Evolutionary conservation across 2,888 invertebrate species (phyloP), one percentile per base, ranked within the genome.

Genomic region (Julus scanicus): DNA sequence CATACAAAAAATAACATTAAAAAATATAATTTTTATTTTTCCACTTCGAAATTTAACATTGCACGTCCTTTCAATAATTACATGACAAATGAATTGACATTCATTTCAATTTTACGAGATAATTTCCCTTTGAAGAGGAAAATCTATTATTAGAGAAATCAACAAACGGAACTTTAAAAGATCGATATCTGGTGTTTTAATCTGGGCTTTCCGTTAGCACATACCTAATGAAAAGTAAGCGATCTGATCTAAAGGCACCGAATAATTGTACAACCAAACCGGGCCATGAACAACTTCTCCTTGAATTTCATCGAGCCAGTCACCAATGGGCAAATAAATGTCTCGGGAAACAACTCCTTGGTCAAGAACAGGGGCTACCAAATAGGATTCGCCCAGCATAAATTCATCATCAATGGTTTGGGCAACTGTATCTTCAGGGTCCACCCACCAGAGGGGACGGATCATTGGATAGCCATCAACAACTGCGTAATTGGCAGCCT

Each of bases 371-470:
- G 97, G 97, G 0, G 97, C 97, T 0, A 95, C 95, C 88, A 97
- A 92, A 80, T 97, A 94, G 87, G 94, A 93, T 90, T 96, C 95
- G 3, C 97, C 97, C 13, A 97, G 93, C 39, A 97, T 93, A 91
- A 94, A 97, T 92, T 97, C 96, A 89, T 93, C 92, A 88, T 93
- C 92, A 89, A 93, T 92, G 20, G 90, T 91, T 53, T 92, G 92
- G 0, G 96, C 95, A 29, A 93, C 93, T 40, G 91, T 91, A 91
- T 97, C 95, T 0, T 91, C 92, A 0, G 97, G 96, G 90, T 95
- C 95, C 0, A 95, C 91, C 97, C 97, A 97, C 97, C 97, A 97
- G 63, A 97, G 93, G 0, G 97, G 97, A 2, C 95, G 93, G 92
- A 96, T 96, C 15, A 96, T 94, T 0, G 96, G 97, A 2, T 94